phyloP scores from a whole-genome alignment of 2,888 invertebrate genomes.

The Chloromyia formosa region DNA sequence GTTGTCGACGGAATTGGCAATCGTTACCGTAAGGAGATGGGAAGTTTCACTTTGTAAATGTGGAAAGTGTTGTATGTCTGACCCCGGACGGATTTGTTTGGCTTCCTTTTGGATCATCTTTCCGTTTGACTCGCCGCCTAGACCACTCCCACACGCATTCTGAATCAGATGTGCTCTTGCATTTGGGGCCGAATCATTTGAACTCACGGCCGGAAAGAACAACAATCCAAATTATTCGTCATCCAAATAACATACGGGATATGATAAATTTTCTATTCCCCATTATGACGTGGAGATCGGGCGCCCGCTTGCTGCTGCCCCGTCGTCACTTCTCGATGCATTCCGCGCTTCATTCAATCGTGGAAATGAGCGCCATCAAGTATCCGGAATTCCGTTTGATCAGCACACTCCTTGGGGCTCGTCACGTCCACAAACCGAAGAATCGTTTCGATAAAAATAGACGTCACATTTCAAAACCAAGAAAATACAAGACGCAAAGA shows the following conservation, averaged over 20 bases:
- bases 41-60: no score
- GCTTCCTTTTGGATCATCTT: no score
- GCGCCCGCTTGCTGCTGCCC: no score
- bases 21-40: no score
- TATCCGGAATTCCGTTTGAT: slow-evolving; percentile 43
- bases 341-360: slow-evolving; percentile 15
- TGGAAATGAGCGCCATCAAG: slow-evolving; percentile 19
- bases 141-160: no score
- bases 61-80: no score
- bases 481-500: background rate
- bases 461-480: background rate
- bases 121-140: no score
- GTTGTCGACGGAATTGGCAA: no score
- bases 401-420: slow-evolving; percentile 17
- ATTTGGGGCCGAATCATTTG: no score
- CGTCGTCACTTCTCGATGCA: slow-evolving; percentile 1
- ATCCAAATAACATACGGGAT: background rate
- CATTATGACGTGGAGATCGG: no score
- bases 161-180: background rate
- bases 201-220: no score
- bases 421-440: background rate
- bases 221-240: background rate
- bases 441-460: slow-evolving; percentile 20
- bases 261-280: background rate
- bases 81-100: no score